A percentile compares a stretch with the other conserved stretches of the same genome.
These are phyloP conservation scores for Allophyes oxyacanthae DNA, from an alignment of 2,888 invertebrate genomes.

Conservation along the genomic window DNA sequence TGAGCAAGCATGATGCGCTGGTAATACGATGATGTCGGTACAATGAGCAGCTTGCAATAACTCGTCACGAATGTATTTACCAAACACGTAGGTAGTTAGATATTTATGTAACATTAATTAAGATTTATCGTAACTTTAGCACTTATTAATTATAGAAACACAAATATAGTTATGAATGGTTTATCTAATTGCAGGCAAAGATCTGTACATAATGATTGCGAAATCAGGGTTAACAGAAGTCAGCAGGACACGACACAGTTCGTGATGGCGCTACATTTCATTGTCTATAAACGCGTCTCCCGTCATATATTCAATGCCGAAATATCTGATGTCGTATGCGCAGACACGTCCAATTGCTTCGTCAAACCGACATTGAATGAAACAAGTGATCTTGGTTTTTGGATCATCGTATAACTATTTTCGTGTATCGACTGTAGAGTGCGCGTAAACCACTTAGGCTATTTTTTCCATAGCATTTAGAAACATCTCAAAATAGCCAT, in stretches of 20 bases:
- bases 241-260: slow-evolving; percentile 32
- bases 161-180: neutral
- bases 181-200: neutral
- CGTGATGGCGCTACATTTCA: slow-evolving; percentile 32
- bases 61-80: slow-evolving; percentile 1
- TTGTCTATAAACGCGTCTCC: slow-evolving; percentile 40
- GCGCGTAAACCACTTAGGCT: slow-evolving; percentile 79
- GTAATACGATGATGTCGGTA: slow-evolving; percentile 4
- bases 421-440: slow-evolving; percentile 72
- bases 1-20: slow-evolving; percentile 12
- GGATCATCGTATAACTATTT: slow-evolving; percentile 82
- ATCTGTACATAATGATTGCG: slow-evolving; percentile 16
- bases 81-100: no score
- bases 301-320: slow-evolving; percentile 54
- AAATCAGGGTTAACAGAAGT: slow-evolving; percentile 23
- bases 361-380: slow-evolving; percentile 49
- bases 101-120: slow-evolving; percentile 3
- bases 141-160: neutral
- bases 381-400: slow-evolving; percentile 59
- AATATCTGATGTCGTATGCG: slow-evolving; percentile 62
- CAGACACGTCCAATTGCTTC: slow-evolving; percentile 52
- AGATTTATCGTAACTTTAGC: neutral
- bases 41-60: slow-evolving; percentile 4
- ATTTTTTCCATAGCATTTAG: slow-evolving; percentile 77
- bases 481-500: slow-evolving; percentile 79